Evolutionary conservation across 1,140 invertebrate species (phyloP), one percentile per base, ranked within the genome.

Genomic region (Hestina assimilis): DNA sequence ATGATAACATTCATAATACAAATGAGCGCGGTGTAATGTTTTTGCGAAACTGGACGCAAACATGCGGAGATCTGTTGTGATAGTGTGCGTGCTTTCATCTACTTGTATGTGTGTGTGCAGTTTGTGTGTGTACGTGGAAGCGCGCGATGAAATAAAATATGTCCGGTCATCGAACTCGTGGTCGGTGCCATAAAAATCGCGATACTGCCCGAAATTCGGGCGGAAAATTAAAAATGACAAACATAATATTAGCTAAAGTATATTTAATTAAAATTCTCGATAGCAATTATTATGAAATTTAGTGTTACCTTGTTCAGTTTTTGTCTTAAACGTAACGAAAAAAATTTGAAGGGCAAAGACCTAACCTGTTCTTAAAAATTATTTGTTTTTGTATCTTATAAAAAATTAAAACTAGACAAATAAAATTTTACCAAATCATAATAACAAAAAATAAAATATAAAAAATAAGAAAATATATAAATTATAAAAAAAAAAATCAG

Each of bases 61-160:
- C 79, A 83, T 71, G 75, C 78, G 77, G 70, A 82, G 74, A 75
- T 79, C 61, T 69, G 51, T n/a, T 56, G 66, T 51, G 59, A 33
- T 50, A 40, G 83, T 85, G 82, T 83, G 80, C 69, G 79, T 80
- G 72, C 64, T 64, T 57, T 55, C 65, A 72, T 71, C 64, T 66
- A 59, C 55, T 55, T 76, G 72, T 60, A 67, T 67, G 69, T 72
- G 76, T 72, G 75, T 70, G 70, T 65, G 56, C 66, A 58, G 66
- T 70, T 69, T 83, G 74, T 84, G 77, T 87, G 83, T 83, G 80
- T 81, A 84, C 80, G 79, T 83, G 79, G 83, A 85, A 83, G 82
- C 81, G 82, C 82, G 84, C 84, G 84, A 86, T 87, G 79, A 87
- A 87, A 87, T 87, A 87, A 87, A 87, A 86, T 87, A 87, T 87